Evolutionary conservation across 2,113 vertebrate genomes (phyloP), one percentile per base, ranked within the genome.

Genomic region (Mohoua ochrocephala): DNA sequence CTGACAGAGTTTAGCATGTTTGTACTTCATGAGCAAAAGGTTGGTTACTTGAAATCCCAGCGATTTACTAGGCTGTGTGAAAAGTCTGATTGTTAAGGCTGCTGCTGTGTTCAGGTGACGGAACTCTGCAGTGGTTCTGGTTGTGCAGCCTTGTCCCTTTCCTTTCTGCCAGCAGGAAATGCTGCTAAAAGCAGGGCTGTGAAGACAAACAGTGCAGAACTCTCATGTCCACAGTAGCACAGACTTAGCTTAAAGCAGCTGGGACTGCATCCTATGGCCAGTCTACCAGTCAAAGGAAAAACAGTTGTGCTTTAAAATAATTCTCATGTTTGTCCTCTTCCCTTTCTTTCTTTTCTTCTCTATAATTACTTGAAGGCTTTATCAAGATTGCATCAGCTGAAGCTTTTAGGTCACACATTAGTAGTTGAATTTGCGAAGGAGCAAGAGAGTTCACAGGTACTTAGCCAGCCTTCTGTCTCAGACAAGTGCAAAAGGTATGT

Each of bases 371-470:
- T 85, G 39, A 96, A 99, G 99, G 99, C 99, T 91, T 96, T 99
- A 39, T 97, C 96, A 69, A 98, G 99, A 92, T 98, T 99, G 22
- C 99, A 99, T 97, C 99, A 99, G 95, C 96, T 99, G 80, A 98
- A 98, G 63, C 96, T 99, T 90, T 97, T 99, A 87, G 98, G 98
- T 90, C 99, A 98, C 70, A 99, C 98, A 2, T 98, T 99, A 68
- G 98, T 99, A 69, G 99, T 98, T 61, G 99, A 99, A 96, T 99
- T 99, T 97, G 99, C 99, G 0, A 99, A 98, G 97, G 99, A 98
- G 28, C 98, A 99, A 95, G 99, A 99, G 57, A 95, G 91, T 15
- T 50, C 97, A 50, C 98, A 98, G 10, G 97, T 98, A 21, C 96
- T 98, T 71, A 99, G 98, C 93, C 98, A 99, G 49, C 96, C 98